Evolutionary conservation across 2,888 invertebrate species (phyloP).

Genomic region (Brachynemurus nebulosus): DNA sequence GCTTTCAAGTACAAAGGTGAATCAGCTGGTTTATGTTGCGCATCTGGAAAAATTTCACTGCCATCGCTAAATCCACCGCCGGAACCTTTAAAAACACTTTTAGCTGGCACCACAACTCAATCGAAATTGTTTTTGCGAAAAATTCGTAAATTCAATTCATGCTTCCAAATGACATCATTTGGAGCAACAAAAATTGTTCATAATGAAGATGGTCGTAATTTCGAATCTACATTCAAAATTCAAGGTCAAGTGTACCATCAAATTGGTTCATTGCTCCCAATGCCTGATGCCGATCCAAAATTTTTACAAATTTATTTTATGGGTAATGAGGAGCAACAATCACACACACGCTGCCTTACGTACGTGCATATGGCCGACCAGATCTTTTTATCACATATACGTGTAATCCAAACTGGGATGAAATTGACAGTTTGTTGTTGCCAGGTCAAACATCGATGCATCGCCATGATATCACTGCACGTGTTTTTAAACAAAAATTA

Average conservation of each 20-base stretch:
- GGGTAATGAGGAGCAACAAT: slow-evolving; percentile 15
- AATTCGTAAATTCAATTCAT: slow-evolving; percentile 15
- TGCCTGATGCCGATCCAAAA: slow-evolving; percentile 20
- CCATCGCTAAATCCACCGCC: slow-evolving; percentile 17
- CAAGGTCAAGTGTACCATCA: slow-evolving; percentile 16
- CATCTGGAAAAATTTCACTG: slow-evolving; percentile 17
- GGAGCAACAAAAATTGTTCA: slow-evolving; percentile 16
- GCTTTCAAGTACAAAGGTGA: slow-evolving; percentile 21
- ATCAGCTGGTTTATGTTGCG: slow-evolving; percentile 19
- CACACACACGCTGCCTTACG: too few species aligned
- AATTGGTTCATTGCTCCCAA: slow-evolving; percentile 21
- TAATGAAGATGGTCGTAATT: slow-evolving; percentile 10
- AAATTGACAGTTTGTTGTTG: slow-evolving; percentile 17
- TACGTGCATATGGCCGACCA: slow-evolving; percentile 23
- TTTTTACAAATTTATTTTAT: slow-evolving; percentile 24
- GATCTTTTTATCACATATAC: slow-evolving; percentile 12
- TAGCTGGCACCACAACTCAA: slow-evolving; percentile 17
- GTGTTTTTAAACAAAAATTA: slow-evolving; percentile 21
- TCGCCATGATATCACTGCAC: slow-evolving; percentile 21
- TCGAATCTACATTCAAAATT: slow-evolving; percentile 15
- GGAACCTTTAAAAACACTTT: slow-evolving; percentile 18
- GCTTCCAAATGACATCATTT: slow-evolving; percentile 20
- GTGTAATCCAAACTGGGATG: slow-evolving; percentile 22
- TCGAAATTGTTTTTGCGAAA: slow-evolving; percentile 14
- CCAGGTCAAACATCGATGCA: slow-evolving; percentile 11